phyloP scores from a whole-genome alignment of 2,888 invertebrate species.

The Hedya salicella region DNA sequence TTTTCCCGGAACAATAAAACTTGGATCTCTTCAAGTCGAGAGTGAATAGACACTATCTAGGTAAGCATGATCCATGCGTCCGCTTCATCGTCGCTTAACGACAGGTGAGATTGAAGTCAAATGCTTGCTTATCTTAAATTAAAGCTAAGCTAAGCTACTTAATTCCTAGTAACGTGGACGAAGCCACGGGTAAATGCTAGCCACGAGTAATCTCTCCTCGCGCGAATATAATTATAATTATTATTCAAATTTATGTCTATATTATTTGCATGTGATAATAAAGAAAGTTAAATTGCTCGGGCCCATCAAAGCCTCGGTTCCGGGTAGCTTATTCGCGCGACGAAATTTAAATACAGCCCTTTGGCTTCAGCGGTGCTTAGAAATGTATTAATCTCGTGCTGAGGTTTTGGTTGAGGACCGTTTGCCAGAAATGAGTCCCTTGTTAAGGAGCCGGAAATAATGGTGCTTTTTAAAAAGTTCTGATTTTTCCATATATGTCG shows the following conservation, averaged over 20 bases:
- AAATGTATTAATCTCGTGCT: conserved; percentile 40
- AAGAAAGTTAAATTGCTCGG: conserved; percentile 43
- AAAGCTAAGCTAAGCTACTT: too few species aligned
- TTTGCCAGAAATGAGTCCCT: conserved; percentile 20
- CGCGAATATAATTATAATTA: conserved; percentile 32
- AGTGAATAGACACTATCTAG: too few species aligned
- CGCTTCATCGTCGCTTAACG: too few species aligned
- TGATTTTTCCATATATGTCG: too few species aligned
- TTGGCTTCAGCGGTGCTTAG: conserved; percentile 26
- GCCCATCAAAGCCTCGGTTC: conserved; percentile 12
- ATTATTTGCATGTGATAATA: conserved; percentile 44
- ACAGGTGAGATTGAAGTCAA: too few species aligned
- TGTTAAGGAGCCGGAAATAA: conserved; percentile 18
- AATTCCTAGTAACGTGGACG: too few species aligned
- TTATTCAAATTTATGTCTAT: conserved; percentile 35
- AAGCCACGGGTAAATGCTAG: too few species aligned
- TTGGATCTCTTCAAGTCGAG: too few species aligned
- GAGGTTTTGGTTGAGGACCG: conserved; percentile 21
- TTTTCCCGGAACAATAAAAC: too few species aligned
- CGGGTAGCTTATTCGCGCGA: conserved; percentile 17
- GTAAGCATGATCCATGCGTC: too few species aligned
- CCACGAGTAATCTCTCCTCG: conserved; percentile 10
- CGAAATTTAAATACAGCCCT: conserved; percentile 35
- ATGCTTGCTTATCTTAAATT: too few species aligned
- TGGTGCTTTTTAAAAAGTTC: conserved; percentile 4